Base-by-base conservation (phyloP, 1,140 invertebrate species). In the Leptinotarsa texana region DNA sequence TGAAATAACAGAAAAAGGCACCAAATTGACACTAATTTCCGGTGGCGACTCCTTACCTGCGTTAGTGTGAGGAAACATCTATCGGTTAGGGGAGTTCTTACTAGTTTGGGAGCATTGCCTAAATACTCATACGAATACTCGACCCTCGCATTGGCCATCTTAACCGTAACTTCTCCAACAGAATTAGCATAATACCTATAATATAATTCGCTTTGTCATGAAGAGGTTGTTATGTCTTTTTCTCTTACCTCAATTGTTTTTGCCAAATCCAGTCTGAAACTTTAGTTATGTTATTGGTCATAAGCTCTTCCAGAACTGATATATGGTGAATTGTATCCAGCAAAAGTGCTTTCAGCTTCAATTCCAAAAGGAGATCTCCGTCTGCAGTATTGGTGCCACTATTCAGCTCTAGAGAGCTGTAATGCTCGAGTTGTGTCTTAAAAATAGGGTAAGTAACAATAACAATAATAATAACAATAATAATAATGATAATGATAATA, bases 101-200 rank as follows among this genome's bases (percentile, higher is more conserved):
- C 97, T 71, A 99, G 88, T 87, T 96, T 96, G 63, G 93, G 91
- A 61, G 92, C 91, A 86, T 96, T 95, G 21, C 98, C 98, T 82
- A 99, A 94, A 86, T 99, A 99, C 86, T 99, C 98, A 86, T 96
- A 99, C 8, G 96, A 95, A 84, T 99, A 99, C 48, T 93, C 88
- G 88, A 99, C 97, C 87, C 96, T 91, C 3, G 97, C 94, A 84
- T 96, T 93, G 3, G 94, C 97, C 92, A 92, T 94, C 84, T 89
- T 90, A 17, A 93, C 87, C 17, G 89, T 84, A 3, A 93, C 87
- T 75, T 88, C 88, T 77, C 88, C 87, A n/a, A 83, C 84, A 80
- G 88, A 83, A 76, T 85, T 82, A n/a, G 88, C 79, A 77, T 91
- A 91, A 79, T 90, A 91, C 78, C 89, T 89, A 79, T 70, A 83